Evolutionary conservation across 2,113 vertebrate species (phyloP), one percentile per base, ranked within the genome.

Genomic region (Spheniscus mendiculus): DNA sequence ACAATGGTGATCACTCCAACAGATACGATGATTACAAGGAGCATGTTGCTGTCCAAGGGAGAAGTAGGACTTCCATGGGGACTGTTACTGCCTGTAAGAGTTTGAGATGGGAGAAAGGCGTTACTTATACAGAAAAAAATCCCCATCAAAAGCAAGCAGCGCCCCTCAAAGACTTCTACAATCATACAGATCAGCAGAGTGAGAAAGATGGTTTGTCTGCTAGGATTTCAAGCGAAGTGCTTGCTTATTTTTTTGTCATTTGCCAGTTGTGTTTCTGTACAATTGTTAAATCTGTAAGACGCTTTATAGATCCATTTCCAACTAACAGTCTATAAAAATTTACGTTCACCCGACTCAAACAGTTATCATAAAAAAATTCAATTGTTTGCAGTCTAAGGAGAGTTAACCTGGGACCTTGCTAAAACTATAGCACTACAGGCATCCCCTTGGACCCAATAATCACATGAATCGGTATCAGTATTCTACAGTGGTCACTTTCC

Each of bases 11-110:
- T 98, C 65, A 99, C 98, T 9, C 99, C 99, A 25, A 99, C 98
- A 0, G 99, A 99, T 29, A 99, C 98, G 29, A 99, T 99, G 97
- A 99, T 99, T 56, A 99, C 99, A 66, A 99, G 98, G 88, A 99
- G 98, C 98, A 99, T 98, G 67, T 96, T 98, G 97, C 98, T 99
- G 81, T 99, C 99, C 71, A 98, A 91, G 34, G 98, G 94, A 15
- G 98, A 98, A 1, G 98, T 98, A 11, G 98, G 98, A 74, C 98
- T 99, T 58, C 99, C 98, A 1, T 99, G 98, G 44, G 99, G 98
- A 30, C 99, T 99, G 96, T 99, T 98, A 83, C 98, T 99, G 95
- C 99, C 99, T 99, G 94, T 4, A 55, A 77, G 74, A 47, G 71
- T 73, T 52, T 25, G 22, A 53, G 36, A 65, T 21, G 38, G 69